phyloP scores from a whole-genome alignment of 2,888 invertebrate genomes.

The Adineta ricciae region DNA sequence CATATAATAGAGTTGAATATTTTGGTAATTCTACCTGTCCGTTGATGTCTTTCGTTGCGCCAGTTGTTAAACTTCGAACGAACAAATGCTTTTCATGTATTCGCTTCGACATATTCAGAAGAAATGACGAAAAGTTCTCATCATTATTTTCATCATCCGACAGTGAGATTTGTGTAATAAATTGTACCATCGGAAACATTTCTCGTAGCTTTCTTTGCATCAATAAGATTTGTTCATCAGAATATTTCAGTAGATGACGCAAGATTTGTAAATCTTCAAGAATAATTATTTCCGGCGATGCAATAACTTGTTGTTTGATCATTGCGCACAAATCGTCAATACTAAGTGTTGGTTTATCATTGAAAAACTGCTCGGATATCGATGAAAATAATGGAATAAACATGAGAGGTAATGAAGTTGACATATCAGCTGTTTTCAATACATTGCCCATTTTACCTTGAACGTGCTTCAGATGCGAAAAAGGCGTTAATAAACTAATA shows the following conservation, averaged over 20 bases:
- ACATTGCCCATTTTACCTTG: not conserved
- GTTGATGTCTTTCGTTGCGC: not conserved
- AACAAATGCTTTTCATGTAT: not conserved
- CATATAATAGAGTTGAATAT: no score
- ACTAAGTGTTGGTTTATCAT: not conserved
- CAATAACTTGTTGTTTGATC: not conserved
- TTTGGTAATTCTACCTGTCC: not conserved
- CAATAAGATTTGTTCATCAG: not conserved
- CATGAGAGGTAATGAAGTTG: not conserved
- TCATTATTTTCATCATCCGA: not conserved
- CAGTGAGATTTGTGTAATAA: not conserved
- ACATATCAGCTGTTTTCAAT: not conserved
- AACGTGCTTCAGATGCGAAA: not conserved
- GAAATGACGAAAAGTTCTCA: not conserved
- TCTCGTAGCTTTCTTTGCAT: not conserved
- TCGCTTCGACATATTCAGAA: not conserved
- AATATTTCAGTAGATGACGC: not conserved
- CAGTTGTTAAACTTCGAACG: not conserved
- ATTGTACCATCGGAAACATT: not conserved
- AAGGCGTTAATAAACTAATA: not conserved
- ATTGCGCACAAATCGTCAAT: not conserved
- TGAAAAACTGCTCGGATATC: not conserved
- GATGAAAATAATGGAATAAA: constrained; percentile 2
- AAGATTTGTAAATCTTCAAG: constrained; percentile 8
- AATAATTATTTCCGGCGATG: not conserved